These are phyloP conservation scores for Leucozona laternaria DNA, from an alignment of 2,888 invertebrate species.

Conservation along the genomic window DNA sequence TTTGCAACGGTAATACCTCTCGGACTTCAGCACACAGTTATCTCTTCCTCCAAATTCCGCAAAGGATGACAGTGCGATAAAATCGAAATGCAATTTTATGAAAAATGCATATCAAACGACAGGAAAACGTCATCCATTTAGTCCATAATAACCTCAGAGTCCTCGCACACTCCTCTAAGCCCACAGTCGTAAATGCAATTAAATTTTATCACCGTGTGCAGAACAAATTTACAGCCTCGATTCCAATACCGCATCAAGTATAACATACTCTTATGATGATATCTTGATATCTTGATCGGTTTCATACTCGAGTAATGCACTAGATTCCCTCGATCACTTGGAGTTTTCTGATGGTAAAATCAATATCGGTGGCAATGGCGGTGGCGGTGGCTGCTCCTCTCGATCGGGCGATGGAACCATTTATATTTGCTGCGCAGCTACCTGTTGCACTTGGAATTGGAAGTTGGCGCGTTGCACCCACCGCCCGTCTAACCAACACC, in stretches of 20 bases:
- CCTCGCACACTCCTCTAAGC: constrained; percentile 10
- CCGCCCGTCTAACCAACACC: background rate
- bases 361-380: background rate
- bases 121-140: constrained; percentile 6
- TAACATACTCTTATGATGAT: constrained; percentile 70
- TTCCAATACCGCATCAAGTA: constrained; percentile 56
- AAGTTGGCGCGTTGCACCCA: constrained; percentile 4
- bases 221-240: constrained; percentile 68
- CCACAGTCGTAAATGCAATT: constrained; percentile 45
- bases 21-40: background rate
- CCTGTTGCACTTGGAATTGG: constrained; percentile 41
- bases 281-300: constrained; percentile 74
- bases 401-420: constrained; percentile 4
- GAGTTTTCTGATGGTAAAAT: background rate
- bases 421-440: constrained; percentile 43
- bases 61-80: constrained; percentile 7
- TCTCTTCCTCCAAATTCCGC: too few species aligned
- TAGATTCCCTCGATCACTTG: constrained; percentile 37
- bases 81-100: background rate
- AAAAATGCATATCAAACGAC: constrained; percentile 22
- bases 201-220: constrained; percentile 67
- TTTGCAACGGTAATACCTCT: background rate
- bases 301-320: constrained; percentile 70
- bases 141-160: too few species aligned
- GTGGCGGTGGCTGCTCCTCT: background rate